phyloP scores from a whole-genome alignment of 2,797 vertebrate species.

The Peromyscus nudipes region DNA sequence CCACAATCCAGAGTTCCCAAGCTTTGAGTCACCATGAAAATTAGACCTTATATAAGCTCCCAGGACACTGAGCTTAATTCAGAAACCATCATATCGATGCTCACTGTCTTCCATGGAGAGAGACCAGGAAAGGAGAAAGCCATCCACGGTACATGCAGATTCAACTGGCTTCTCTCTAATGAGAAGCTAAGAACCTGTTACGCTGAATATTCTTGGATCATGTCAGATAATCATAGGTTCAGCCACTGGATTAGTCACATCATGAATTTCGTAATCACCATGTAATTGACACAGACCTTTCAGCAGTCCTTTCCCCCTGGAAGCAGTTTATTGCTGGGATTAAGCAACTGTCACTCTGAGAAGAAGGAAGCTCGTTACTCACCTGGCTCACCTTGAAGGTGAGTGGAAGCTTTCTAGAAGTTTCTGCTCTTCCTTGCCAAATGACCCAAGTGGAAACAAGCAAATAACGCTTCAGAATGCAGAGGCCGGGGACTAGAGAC shows the following conservation, averaged over 20 bases:
- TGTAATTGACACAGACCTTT: constrained; percentile 76
- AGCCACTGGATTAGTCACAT: constrained; percentile 79
- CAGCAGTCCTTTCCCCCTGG: constrained; percentile 67
- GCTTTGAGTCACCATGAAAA: constrained; percentile 25
- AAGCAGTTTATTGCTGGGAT: constrained; percentile 72
- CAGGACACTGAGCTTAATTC: constrained; percentile 52
- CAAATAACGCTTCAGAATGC: constrained; percentile 1
- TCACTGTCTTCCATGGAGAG: constrained; percentile 2
- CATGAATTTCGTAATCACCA: constrained; percentile 74
- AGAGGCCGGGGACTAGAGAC: not conserved
- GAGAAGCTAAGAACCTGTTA: constrained; percentile 30
- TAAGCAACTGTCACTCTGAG: constrained; percentile 63
- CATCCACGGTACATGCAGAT: not conserved
- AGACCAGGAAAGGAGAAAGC: constrained; percentile 20
- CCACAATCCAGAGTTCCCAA: constrained; percentile 30
- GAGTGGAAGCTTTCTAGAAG: constrained; percentile 43
- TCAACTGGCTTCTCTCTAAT: constrained; percentile 37
- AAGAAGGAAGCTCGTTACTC: constrained; percentile 54
- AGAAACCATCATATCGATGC: not conserved
- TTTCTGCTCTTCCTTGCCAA: not conserved
- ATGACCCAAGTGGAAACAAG: constrained; percentile 2
- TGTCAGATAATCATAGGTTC: constrained; percentile 75
- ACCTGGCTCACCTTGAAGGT: constrained; percentile 56
- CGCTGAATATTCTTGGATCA: constrained; percentile 35
- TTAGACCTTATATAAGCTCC: not conserved